Percentiles rank a stretch among this genome's conserved stretches.
Evolutionary conservation across 2,113 vertebrate species (phyloP).

Genomic region (Triplophysa rosa): DNA sequence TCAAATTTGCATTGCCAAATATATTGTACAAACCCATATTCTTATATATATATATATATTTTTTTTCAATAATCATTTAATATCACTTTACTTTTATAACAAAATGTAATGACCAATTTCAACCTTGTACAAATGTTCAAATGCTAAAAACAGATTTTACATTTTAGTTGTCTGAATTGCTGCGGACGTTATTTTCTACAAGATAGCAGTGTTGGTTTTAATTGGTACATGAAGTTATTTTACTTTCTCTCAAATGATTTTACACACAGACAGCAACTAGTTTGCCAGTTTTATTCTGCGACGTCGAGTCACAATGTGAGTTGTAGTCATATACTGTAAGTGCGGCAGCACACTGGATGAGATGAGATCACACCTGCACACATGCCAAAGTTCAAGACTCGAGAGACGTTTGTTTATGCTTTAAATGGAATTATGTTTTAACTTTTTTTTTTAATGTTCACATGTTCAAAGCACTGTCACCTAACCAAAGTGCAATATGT

Average conservation of each 20-base stretch:
- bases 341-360: constrained; percentile 34
- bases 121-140: constrained; percentile 13
- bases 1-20: constrained; percentile 29
- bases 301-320: constrained; percentile 12
- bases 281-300: constrained; percentile 17
- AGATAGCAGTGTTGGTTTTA: background rate
- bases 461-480: constrained; percentile 59
- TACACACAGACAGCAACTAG: background rate
- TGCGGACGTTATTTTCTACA: background rate
- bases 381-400: background rate
- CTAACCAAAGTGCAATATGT: constrained; percentile 74
- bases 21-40: constrained; percentile 21
- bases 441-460: constrained; percentile 13
- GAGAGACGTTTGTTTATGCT: background rate
- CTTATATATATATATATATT: background rate
- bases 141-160: background rate
- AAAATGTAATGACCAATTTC: background rate
- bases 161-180: background rate
- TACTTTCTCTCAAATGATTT: background rate
- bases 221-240: constrained; percentile 22
- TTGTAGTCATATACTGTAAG: constrained; percentile 37
- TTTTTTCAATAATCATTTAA: no score
- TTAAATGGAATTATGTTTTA: background rate
- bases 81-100: constrained; percentile 12
- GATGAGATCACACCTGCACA: background rate